phyloP scores from a whole-genome alignment of 2,113 vertebrate species.

The Chroicocephalus ridibundus region DNA sequence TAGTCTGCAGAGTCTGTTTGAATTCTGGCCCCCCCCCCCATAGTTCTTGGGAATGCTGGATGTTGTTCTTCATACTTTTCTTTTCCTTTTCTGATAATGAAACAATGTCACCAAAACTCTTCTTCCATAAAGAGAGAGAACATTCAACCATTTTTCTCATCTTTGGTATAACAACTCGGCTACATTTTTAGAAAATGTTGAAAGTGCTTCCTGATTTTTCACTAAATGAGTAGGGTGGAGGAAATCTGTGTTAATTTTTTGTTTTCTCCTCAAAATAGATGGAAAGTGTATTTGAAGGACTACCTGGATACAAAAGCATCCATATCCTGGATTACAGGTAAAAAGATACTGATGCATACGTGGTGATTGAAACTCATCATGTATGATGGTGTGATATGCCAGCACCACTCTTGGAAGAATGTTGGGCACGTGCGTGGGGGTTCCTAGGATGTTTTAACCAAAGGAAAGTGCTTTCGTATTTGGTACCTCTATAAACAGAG shows the following conservation, averaged over 20 bases:
- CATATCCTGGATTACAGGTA: constrained; percentile 87
- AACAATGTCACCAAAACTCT: neutral
- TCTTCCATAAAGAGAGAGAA: neutral
- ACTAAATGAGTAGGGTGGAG: neutral
- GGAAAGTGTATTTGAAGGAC: constrained; percentile 78
- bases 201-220: neutral
- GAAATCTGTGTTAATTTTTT: neutral
- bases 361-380: neutral
- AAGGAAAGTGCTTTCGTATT: neutral
- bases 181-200: neutral
- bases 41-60: neutral
- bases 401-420: neutral
- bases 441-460: neutral
- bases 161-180: neutral
- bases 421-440: neutral
- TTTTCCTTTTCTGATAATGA: neutral
- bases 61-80: neutral
- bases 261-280: constrained; percentile 75
- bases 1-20: neutral
- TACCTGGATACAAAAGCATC: constrained; percentile 87
- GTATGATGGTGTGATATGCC: neutral
- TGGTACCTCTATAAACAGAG: neutral
- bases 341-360: neutral
- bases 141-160: neutral
- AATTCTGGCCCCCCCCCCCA: neutral